Base-by-base conservation (phyloP, 1,140 invertebrate genomes). In the Drosophila punjabiensis region DNA sequence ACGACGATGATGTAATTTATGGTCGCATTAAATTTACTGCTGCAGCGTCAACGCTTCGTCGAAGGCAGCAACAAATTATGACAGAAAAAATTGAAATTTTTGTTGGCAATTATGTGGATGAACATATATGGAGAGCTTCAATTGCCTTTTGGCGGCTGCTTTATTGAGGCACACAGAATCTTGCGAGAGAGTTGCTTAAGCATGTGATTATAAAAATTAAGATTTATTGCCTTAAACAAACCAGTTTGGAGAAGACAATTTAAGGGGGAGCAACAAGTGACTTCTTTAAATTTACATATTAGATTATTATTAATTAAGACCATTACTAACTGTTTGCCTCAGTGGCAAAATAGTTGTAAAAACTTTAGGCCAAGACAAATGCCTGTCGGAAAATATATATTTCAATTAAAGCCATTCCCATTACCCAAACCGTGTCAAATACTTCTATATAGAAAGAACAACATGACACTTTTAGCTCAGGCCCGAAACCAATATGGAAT, bases 1-100 rank as follows among this genome's bases (percentile, higher is more conserved):
- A 75, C 65, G 85, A 90, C 65, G 85, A 89, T 89, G 85, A 89
- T 90, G 85, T 90, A 90, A 89, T 89, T 89, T 89, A 89, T 82
- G 86, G 52, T 66, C 53, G 74, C 84, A 80, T 90, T 89, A 86
- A 89, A 89, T 90, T 90, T 83, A 87, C 85, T 86, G 66, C 63
- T 50, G 39, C 67, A 47, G 48, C 69, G 39, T 59, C 43, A 41
- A 69, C 48, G 48, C 48, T 8, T 30, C 48, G 47, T 62, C 50
- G 37, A 60, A 79, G 65, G 53, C 66, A 63, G 71, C 39, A 48
- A 24, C 59, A 68, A 67, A 77, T 53, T 67, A 71, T 73, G 67
- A 56, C 59, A 45, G 70, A 74, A 67, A 56, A 71, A 70, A 80
- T 70, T 35, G 39, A 76, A 79, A 84, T 80, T 76, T 63, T 53